These are phyloP conservation scores for Sminthurides aquaticus DNA, from an alignment of 2,888 invertebrate genomes.

Conservation along the genomic window DNA sequence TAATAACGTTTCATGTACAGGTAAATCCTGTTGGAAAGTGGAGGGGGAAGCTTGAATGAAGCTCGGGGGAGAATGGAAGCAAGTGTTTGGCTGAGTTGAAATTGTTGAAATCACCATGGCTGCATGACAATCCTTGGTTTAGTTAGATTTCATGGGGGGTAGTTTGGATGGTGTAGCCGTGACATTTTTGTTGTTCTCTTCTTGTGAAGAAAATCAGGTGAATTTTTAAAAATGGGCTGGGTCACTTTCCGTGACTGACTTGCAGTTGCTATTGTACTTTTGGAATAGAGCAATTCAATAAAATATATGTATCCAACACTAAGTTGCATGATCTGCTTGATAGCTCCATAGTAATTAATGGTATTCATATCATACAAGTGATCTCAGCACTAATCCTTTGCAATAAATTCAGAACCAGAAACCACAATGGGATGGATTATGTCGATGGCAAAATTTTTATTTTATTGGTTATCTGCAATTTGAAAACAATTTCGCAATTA, in stretches of 20 bases:
- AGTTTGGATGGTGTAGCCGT: conserved; percentile 15
- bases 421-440: no score
- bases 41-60: neutral
- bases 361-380: no score
- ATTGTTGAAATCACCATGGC: conserved; percentile 16
- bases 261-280: conserved; percentile 13
- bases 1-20: no score
- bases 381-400: no score
- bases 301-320: neutral
- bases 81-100: neutral
- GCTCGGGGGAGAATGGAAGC: neutral
- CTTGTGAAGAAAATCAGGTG: conserved; percentile 23
- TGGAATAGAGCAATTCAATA: neutral
- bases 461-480: no score
- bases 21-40: no score
- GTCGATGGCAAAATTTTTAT: no score
- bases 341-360: no score
- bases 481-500: no score
- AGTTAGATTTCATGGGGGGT: conserved; percentile 23
- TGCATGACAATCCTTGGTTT: conserved; percentile 20
- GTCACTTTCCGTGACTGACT: conserved; percentile 23
- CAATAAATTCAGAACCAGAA: no score
- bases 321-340: no score
- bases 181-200: conserved; percentile 24
- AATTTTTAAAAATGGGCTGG: conserved; percentile 24